Conservation (phyloP, 2,888 invertebrate species). For the Xylophagus ater region DNA sequence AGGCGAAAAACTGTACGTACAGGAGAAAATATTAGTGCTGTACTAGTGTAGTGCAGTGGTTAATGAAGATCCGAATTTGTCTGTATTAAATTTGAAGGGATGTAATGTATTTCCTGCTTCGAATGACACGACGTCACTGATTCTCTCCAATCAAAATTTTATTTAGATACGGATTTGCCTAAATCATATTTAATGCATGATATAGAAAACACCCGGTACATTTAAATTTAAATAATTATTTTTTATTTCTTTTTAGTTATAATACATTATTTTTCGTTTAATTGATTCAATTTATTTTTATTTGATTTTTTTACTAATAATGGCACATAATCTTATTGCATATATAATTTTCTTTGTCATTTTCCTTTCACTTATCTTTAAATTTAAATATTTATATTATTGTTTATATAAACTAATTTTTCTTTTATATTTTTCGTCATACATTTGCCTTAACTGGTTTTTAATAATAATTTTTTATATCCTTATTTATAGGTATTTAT, state of each 20-base stretch:
- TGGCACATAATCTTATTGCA: slow-evolving; percentile 40
- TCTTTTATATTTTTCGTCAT: too few relatives aligned
- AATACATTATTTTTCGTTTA: slow-evolving; percentile 6
- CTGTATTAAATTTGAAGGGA: too few relatives aligned
- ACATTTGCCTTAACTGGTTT: too few relatives aligned
- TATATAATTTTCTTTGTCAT: slow-evolving; percentile 22
- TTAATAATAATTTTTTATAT: too few relatives aligned
- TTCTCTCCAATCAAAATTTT: background rate
- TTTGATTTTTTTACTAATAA: slow-evolving; percentile 27
- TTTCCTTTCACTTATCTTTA: slow-evolving; percentile 4
- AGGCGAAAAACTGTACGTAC: too few relatives aligned
- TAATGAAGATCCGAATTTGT: too few relatives aligned
- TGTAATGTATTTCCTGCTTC: too few relatives aligned
- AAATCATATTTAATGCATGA: background rate
- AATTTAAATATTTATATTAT: slow-evolving; percentile 9
- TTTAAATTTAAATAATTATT: slow-evolving; percentile 6
- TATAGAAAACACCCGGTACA: background rate
- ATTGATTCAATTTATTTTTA: slow-evolving; percentile 7
- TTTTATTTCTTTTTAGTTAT: slow-evolving; percentile 9
- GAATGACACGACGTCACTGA: background rate
- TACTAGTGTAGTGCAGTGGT: too few relatives aligned
- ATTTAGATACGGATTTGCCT: background rate
- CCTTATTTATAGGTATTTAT: too few relatives aligned
- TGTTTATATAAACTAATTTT: too few relatives aligned
- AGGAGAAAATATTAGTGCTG: too few relatives aligned